Evolutionary conservation across 2,888 invertebrate species (phyloP), one percentile per base, ranked within the genome.

Genomic region (Ophraella communa): DNA sequence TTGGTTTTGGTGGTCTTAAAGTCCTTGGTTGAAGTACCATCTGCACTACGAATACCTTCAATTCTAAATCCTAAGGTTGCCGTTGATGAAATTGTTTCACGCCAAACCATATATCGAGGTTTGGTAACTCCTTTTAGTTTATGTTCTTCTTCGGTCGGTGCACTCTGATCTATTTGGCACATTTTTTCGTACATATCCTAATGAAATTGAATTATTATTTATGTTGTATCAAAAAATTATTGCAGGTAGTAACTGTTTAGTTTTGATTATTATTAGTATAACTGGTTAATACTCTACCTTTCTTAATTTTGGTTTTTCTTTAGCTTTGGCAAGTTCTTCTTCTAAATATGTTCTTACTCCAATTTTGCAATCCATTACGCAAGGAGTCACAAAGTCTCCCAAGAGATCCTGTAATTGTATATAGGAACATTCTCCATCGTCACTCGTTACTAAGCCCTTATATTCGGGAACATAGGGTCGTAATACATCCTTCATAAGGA

Each of bases 111-210:
- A 83, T 96, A 94, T 14, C 98, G 87, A 0, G 97, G 95, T 82
- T 97, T 97, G 2, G 96, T 96, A 1, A 97, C 94, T 17, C 94
- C 96, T 84, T 94, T 93, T 73, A 94, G 86, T 70, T 90, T 86
- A 75, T 95, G 92, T 81, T 97, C 97, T 79, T 96, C 96, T 57
- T 91, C 91, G 27, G 91, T 92, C 3, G 97, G 97, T 0, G 96
- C 96, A 71, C 85, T 86, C 1, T 91, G 89, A 81, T 96, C 96
- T 52, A 96, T 93, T 80, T 95, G 95, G 68, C 96, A 91, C 96
- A 97, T 97, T 84, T 97, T 97, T 76, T 96, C 95, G 79, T 96
- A 97, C 96, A 97, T 96, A 80, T 97, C 96, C 90, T 94, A 82
- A 39, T 85, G 77, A 58, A 23, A 51, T 47, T 27, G 11, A 23